These are phyloP conservation scores for Coilia nasus DNA, from an alignment of 2,797 vertebrate genomes.

Conservation along the genomic window DNA sequence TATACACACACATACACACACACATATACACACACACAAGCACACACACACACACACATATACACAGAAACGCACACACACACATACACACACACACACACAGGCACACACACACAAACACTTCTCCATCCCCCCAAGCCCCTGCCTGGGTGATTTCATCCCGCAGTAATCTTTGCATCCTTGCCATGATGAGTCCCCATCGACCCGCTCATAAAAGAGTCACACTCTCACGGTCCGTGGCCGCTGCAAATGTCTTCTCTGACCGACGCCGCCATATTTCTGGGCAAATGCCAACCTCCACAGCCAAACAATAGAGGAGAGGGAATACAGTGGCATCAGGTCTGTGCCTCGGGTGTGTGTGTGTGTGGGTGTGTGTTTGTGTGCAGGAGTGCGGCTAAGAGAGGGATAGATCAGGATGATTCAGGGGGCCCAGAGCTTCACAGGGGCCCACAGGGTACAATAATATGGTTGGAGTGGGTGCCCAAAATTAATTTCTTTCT, in stretches of 20 bases:
- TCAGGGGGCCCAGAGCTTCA: no score
- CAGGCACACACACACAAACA: no score
- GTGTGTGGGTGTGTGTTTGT: no score
- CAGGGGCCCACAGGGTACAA: no score
- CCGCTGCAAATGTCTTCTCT: slow-evolving; percentile 38
- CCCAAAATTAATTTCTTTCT: no score
- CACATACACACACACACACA: no score
- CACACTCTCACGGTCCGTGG: slow-evolving; percentile 33
- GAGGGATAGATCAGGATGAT: no score
- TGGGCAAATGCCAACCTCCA: slow-evolving; percentile 21
- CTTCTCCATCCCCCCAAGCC: background rate
- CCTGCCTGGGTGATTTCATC: slow-evolving; percentile 31
- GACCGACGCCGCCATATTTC: slow-evolving; percentile 39
- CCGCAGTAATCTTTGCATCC: slow-evolving; percentile 38
- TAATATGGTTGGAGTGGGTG: no score
- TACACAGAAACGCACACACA: no score
- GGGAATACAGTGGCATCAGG: slow-evolving; percentile 1
- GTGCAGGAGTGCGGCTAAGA: no score
- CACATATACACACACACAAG: background rate
- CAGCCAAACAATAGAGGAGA: slow-evolving; percentile 15
- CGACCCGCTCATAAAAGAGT: slow-evolving; percentile 37
- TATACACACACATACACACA: background rate
- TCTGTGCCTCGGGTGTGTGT: background rate
- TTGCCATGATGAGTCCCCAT: slow-evolving; percentile 37
- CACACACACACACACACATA: background rate